Evolutionary conservation across 2,888 invertebrate genomes (phyloP), one percentile per base, ranked within the genome.

Genomic region (Chelonus formosanus): DNA sequence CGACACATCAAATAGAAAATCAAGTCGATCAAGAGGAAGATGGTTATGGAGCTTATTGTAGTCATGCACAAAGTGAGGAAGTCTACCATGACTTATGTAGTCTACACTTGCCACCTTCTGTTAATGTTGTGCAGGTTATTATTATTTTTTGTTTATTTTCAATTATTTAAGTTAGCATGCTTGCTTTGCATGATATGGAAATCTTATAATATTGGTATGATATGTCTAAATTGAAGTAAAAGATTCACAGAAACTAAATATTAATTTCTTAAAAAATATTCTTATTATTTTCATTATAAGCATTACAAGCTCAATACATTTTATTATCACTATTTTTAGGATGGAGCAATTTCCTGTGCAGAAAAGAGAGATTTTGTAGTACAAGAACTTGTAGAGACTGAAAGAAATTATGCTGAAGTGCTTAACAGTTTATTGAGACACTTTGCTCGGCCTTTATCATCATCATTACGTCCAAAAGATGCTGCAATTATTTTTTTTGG

Each of bases 331-430:
- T 47, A 61, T 61, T 62, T 55, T 10, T 67, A 79, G 78, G 80
- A 76, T 20, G 78, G 78, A 52, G 75, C 77, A 35, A 78, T 79
- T 58, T 73, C 78, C 32, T 84, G 83, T 63, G 80, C 80, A 74
- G 96, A 96, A 84, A 97, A 97, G 84, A 88, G 97, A 67, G 97
- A 98, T 84, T 96, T 95, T 82, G 94, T 95, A 55, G 93, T 95
- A 78, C 90, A 93, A 71, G 99, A 99, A 84, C 87, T 99, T 63
- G 90, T 98, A 47, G 98, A 98, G 83, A 99, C 99, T 0, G 99
- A 99, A 85, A 92, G 92, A 78, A 98, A 98, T 85, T 99, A 98
- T 83, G 92, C 97, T 57, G 95, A 96, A 79, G 98, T 97, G 7
- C 87, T 99, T 61, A 90, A 90, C 78, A 96, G 95, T 85, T 88